These are phyloP conservation scores for Geopemphigus sp. DNA, from an alignment of 1,140 invertebrate species.

Conservation along the genomic window DNA sequence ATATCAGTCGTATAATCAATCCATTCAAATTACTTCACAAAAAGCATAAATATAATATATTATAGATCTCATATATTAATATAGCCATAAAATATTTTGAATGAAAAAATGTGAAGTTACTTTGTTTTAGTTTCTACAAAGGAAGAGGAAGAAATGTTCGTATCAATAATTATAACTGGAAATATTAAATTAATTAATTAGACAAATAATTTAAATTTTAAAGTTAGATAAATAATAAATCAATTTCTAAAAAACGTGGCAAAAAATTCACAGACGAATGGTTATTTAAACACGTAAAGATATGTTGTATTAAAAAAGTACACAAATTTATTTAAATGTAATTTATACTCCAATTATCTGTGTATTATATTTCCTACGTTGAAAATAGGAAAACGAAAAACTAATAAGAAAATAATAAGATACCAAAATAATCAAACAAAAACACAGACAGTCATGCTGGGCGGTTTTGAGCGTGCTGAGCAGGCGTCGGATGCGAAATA, in stretches of 20 bases:
- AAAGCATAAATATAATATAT: neutral
- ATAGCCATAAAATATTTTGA: neutral
- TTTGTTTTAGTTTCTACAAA: neutral
- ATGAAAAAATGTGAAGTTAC: neutral
- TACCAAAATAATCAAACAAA: conserved; percentile 46
- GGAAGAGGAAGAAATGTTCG: neutral
- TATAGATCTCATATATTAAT: neutral
- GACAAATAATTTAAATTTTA: neutral
- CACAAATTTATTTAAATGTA: neutral
- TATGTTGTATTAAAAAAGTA: neutral
- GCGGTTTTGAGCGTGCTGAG: conserved; percentile 48
- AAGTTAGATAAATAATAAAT: neutral
- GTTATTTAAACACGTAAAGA: neutral
- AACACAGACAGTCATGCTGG: conserved; percentile 49
- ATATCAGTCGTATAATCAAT: neutral
- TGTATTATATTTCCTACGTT: neutral
- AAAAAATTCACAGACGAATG: neutral
- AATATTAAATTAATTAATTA: conserved; percentile 14
- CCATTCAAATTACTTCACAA: neutral
- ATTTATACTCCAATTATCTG: neutral
- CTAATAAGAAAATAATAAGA: conserved; percentile 39
- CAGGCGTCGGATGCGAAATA: conserved; percentile 48
- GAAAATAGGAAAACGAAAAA: conserved; percentile 6
- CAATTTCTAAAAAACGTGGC: neutral
- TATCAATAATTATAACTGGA: neutral